phyloP scores from a whole-genome alignment of 2,888 invertebrate species.

The Aethes cnicana region DNA sequence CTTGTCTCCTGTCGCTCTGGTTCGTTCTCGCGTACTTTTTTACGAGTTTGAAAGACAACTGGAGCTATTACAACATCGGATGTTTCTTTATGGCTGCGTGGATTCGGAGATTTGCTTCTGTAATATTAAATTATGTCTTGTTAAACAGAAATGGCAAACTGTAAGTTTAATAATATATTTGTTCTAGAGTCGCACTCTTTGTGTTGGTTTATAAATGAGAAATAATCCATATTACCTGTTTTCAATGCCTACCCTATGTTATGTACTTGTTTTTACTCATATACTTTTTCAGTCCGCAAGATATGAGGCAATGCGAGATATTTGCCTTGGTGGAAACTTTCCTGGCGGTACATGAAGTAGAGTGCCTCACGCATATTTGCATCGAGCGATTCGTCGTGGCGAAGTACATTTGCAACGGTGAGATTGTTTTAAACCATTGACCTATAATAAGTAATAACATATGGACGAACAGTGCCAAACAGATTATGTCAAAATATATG shows the following conservation, averaged over 20 bases:
- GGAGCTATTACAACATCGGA: conserved; percentile 66
- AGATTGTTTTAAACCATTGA: conserved; percentile 26
- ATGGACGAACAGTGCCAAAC: too few species aligned
- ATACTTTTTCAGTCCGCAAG: conserved; percentile 1
- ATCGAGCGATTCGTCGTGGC: conserved; percentile 74
- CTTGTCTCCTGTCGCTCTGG: conserved; percentile 48
- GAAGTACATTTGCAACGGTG: conserved; percentile 67
- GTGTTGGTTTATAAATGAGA: too few species aligned
- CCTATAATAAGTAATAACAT: too few species aligned
- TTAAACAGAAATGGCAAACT: conserved; percentile 41
- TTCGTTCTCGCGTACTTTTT: conserved; percentile 46
- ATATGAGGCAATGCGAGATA: not conserved
- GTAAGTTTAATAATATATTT: conserved; percentile 37
- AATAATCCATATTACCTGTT: too few species aligned
- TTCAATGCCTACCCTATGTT: too few species aligned
- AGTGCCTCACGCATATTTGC: conserved; percentile 69
- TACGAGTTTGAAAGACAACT: conserved; percentile 47
- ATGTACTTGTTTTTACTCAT: too few species aligned
- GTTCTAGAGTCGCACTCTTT: too few species aligned
- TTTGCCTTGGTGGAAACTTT: conserved; percentile 67
- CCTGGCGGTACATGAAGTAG: conserved; percentile 70
- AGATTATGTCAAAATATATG: too few species aligned
- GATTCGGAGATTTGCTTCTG: conserved; percentile 46
- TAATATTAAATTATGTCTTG: conserved; percentile 39
- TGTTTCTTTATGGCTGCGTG: conserved; percentile 58